Percentiles rank a stretch among this genome's conserved stretches.
phyloP scores from a whole-genome alignment of 2,888 invertebrate species.

The Caenorhabditis angaria region DNA sequence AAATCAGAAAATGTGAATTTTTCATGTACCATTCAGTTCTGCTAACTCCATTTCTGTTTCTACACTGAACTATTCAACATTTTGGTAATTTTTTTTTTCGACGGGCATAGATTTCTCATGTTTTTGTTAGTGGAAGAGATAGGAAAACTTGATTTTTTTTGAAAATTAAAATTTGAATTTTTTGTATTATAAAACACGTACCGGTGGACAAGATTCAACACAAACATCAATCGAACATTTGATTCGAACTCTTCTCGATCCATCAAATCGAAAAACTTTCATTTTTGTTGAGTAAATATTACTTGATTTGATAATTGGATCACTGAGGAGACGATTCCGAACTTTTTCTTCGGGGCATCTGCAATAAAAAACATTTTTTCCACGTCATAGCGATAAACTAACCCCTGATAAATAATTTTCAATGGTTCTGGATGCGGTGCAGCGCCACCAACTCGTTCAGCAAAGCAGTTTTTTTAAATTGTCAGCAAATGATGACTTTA shows the following conservation, averaged over 20 bases:
- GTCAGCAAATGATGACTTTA: no score
- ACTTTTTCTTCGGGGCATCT: slow-evolving; percentile 69
- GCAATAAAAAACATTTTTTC: no score
- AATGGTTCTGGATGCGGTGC: slow-evolving; percentile 67
- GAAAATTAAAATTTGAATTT: background rate
- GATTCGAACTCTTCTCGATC: slow-evolving; percentile 68
- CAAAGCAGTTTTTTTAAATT: no score
- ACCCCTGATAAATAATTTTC: slow-evolving; percentile 68
- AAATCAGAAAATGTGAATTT: no score
- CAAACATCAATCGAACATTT: slow-evolving; percentile 70
- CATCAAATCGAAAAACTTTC: slow-evolving; percentile 71
- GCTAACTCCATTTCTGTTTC: no score
- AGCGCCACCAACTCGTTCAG: slow-evolving; percentile 69
- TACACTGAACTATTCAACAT: no score
- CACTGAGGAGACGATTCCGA: slow-evolving; percentile 59
- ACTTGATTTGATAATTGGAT: slow-evolving; percentile 54
- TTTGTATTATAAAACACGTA: slow-evolving; percentile 14
- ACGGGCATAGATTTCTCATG: slow-evolving; percentile 61
- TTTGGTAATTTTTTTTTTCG: no score
- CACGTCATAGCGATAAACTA: no score
- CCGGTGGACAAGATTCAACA: slow-evolving; percentile 62
- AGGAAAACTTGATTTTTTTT: slow-evolving; percentile 20
- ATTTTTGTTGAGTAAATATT: slow-evolving; percentile 66
- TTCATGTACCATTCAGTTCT: no score
- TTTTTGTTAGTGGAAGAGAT: slow-evolving; percentile 57